Percentiles rank a stretch among this genome's conserved stretches.
Conservation (phyloP, 2,113 vertebrate genomes). For the Pampusana beccarii region DNA sequence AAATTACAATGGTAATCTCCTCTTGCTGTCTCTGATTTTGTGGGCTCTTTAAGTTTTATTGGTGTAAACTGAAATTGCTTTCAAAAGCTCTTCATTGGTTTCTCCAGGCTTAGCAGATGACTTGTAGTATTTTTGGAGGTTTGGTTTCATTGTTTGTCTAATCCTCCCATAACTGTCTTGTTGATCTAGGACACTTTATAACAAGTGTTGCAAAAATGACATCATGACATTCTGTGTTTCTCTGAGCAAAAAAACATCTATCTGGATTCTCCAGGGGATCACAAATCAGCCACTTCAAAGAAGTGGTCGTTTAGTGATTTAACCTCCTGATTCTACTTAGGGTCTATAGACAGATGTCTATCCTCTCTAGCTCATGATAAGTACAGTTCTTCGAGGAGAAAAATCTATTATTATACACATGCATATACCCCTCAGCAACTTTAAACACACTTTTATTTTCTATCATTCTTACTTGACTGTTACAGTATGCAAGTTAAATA, state of each 20-base stretch:
- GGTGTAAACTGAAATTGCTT: background rate
- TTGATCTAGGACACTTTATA: background rate
- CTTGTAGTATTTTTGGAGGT: background rate
- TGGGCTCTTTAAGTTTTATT: background rate
- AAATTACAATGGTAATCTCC: background rate
- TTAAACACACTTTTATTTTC: background rate
- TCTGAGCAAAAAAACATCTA: background rate
- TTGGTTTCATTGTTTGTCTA: background rate
- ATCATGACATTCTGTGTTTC: background rate
- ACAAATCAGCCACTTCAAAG: background rate
- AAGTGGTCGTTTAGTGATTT: background rate
- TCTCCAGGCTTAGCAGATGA: background rate
- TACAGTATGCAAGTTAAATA: background rate
- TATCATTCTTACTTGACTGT: background rate
- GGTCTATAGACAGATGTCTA: background rate
- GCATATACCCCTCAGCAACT: background rate
- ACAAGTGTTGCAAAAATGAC: background rate
- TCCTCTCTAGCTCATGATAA: background rate
- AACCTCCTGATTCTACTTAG: background rate
- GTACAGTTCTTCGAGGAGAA: background rate
- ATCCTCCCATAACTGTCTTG: background rate
- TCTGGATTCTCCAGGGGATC: background rate
- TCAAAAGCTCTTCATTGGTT: background rate
- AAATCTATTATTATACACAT: background rate
- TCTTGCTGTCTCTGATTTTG: background rate